phyloP scores from a whole-genome alignment of 2,113 vertebrate genomes.

The Sander lucioperca region DNA sequence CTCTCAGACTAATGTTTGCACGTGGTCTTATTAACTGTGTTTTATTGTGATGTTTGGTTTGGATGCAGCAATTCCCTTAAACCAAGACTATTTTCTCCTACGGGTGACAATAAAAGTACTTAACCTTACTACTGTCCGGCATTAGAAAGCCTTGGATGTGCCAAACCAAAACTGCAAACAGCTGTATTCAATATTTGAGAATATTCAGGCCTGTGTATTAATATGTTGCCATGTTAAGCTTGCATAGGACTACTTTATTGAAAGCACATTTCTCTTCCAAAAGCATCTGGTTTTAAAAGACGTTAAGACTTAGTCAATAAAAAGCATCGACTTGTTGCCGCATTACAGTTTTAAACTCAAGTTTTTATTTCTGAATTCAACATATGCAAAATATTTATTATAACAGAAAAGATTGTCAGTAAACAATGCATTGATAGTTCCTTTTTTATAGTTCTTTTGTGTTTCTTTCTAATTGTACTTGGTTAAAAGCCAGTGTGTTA shows the following conservation, averaged over 20 bases:
- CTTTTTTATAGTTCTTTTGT: conserved; percentile 36
- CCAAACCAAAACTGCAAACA: not conserved
- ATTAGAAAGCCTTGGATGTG: not conserved
- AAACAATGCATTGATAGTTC: conserved; percentile 24
- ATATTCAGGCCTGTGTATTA: not conserved
- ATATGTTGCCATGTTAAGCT: not conserved
- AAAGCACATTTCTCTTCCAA: not conserved
- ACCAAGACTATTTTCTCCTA: not conserved
- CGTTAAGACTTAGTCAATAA: not conserved
- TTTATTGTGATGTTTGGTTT: not conserved
- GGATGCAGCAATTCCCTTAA: not conserved
- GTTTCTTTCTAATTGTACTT: conserved; percentile 13
- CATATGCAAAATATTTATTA: not conserved
- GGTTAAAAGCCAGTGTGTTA: conserved; percentile 19
- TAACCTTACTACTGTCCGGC: not conserved
- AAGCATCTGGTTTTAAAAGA: not conserved
- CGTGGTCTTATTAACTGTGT: not conserved
- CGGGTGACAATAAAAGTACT: not conserved
- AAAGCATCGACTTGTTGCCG: not conserved
- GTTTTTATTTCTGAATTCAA: conserved; percentile 19
- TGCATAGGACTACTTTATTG: not conserved
- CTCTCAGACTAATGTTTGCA: too few species aligned
- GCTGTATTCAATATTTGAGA: conserved; percentile 3
- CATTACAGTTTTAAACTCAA: conserved; percentile 17
- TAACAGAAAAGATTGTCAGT: not conserved